Conservation (phyloP, 2,113 vertebrate species). For the Gymnogyps californianus region DNA sequence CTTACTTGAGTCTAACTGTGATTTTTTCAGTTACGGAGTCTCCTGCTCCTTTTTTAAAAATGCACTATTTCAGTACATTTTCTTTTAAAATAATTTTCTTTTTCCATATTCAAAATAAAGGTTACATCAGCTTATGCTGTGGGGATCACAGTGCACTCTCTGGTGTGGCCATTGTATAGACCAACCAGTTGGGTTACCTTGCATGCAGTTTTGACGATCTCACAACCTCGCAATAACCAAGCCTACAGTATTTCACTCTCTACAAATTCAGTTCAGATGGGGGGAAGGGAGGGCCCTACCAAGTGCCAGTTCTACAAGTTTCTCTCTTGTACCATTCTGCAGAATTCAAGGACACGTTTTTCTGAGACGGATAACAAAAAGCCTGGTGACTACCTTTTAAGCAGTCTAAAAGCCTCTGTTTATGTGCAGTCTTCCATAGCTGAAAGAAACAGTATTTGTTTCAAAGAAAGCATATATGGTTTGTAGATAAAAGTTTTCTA, state of each 20-base stretch:
- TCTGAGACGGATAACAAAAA: background rate
- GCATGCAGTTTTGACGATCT: background rate
- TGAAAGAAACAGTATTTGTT: background rate
- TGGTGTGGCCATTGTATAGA: background rate
- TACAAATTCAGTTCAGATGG: background rate
- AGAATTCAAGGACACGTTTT: background rate
- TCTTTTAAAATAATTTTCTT: background rate
- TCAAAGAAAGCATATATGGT: background rate
- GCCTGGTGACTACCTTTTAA: background rate
- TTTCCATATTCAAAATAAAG: background rate
- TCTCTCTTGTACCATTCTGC: background rate
- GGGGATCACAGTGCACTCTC: background rate
- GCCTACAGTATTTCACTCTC: background rate
- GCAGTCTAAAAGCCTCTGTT: background rate
- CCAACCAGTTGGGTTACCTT: background rate
- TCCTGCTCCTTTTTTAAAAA: background rate
- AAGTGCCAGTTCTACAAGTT: background rate
- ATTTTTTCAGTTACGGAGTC: background rate
- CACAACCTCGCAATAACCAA: background rate
- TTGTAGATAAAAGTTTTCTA: background rate
- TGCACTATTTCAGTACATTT: background rate
- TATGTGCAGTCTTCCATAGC: background rate
- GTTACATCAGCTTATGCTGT: background rate
- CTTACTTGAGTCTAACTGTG: background rate
- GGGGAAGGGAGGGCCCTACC: background rate